Evolutionary conservation across 2,797 vertebrate species (phyloP), one percentile per base, ranked within the genome.

Genomic region (Calcarius lapponicus): DNA sequence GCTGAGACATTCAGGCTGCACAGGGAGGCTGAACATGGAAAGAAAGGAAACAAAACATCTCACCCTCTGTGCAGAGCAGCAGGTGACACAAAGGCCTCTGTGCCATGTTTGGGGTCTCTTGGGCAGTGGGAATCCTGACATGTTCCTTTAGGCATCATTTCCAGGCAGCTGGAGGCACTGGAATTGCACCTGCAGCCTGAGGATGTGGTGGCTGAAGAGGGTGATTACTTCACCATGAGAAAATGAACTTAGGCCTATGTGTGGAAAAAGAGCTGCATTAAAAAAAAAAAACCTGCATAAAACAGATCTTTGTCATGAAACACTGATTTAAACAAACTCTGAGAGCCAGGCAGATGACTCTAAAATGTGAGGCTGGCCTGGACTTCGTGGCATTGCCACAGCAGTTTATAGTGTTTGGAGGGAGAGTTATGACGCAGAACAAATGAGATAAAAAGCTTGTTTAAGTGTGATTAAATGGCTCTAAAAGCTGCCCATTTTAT

Each of bases 381-480:
- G 34, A 18, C 79, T 90, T 74, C 13, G 2, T 78, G 81, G 60
- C 56, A 56, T 82, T 92, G 90, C 94, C 89, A 75, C 80, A 86
- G 90, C 40, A 65, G 95, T 88, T 95, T 95, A 95, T 94, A 91
- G 95, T 70, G 92, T 95, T 95, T 69, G 80, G 88, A 86, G 72
- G 87, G 76, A 95, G 92, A 45, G 10, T 80, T 82, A 92, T 95
- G 93, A 92, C 7, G 47, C 89, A 95, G 87, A 96, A 92, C 86
- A 90, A 95, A 96, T 72, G 92, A 96, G 95, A 96, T 93, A 89
- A 90, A 94, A 90, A 96, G 75, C 38, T 87, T 84, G 84, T 78
- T 72, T 25, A 75, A 87, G 85, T 88, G 94, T 57, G 79, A 92
- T 83, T 91, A 94, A 96, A 94, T 10, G 81, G 75, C 79, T 74